phyloP scores from a whole-genome alignment of 2,888 invertebrate species.

The Horisme vitalbata region DNA sequence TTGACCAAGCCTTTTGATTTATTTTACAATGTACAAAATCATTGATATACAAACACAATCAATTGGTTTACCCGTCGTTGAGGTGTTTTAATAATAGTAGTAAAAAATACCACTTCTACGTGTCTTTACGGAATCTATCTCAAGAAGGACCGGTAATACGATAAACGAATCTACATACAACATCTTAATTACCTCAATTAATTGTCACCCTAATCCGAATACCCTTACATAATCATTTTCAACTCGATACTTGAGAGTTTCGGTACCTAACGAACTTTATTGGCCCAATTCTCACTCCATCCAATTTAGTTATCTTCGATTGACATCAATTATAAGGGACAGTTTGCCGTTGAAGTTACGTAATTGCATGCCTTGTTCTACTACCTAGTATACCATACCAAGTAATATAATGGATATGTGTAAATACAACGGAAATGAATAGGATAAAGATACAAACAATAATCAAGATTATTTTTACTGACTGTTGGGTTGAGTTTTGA shows the following conservation, averaged over 20 bases:
- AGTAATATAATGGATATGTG: background rate
- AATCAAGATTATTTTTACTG: too few relatives aligned
- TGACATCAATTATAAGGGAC: conserved; percentile 39
- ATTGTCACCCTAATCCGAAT: conserved; percentile 19
- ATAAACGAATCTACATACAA: background rate
- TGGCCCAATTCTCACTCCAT: conserved; percentile 38
- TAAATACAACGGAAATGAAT: too few relatives aligned
- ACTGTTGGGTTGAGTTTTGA: too few relatives aligned
- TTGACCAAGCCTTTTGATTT: too few relatives aligned
- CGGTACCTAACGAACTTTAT: conserved; percentile 32
- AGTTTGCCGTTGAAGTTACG: conserved; percentile 36
- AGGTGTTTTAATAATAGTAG: too few relatives aligned
- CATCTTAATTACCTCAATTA: conserved; percentile 15
- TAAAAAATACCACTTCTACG: too few relatives aligned
- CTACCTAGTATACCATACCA: conserved; percentile 8
- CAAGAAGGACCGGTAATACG: too few relatives aligned
- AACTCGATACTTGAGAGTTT: conserved; percentile 25
- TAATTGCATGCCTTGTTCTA: conserved; percentile 32
- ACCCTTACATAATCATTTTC: conserved; percentile 24
- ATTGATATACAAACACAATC: too few relatives aligned
- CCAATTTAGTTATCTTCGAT: conserved; percentile 40
- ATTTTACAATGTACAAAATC: too few relatives aligned
- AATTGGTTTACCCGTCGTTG: too few relatives aligned
- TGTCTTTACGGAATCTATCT: too few relatives aligned
- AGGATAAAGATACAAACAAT: too few relatives aligned